phyloP scores from a whole-genome alignment of 2,797 vertebrate genomes.

The Tapirus indicus region DNA sequence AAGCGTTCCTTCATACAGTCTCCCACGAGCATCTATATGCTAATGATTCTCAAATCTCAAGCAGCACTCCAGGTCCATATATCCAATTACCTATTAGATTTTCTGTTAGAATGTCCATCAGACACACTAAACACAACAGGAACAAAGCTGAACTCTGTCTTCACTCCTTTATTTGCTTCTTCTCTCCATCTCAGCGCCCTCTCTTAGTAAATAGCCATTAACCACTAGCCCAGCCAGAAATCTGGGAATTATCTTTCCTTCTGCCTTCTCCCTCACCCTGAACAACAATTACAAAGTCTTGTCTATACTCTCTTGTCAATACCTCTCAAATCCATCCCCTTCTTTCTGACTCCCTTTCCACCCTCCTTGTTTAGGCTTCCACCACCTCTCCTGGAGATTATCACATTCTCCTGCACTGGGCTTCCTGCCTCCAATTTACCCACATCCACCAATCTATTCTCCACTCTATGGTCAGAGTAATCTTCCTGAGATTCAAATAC shows the following conservation, averaged over 20 bases:
- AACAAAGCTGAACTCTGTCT: not conserved
- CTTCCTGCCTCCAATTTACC: not conserved
- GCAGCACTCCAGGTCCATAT: not conserved
- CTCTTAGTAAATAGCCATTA: not conserved
- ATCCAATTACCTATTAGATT: not conserved
- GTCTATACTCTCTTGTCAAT: not conserved
- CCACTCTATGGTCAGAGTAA: not conserved
- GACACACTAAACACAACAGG: not conserved
- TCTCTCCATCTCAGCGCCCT: not conserved
- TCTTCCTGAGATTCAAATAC: slow-evolving; percentile 6
- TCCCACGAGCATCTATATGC: not conserved
- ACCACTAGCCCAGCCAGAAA: not conserved
- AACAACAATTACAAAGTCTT: not conserved
- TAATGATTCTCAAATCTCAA: not conserved
- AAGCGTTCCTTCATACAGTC: not conserved
- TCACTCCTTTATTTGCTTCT: not conserved
- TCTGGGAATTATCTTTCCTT: not conserved
- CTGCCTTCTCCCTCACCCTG: not conserved
- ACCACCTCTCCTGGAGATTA: not conserved
- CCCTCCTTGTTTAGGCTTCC: not conserved
- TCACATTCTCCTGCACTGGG: not conserved
- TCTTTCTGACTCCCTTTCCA: not conserved
- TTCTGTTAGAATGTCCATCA: not conserved
- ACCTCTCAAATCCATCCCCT: not conserved
- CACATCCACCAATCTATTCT: not conserved